Evolutionary conservation across 2,888 invertebrate species (phyloP).

Genomic region (Orthosia incerta): DNA sequence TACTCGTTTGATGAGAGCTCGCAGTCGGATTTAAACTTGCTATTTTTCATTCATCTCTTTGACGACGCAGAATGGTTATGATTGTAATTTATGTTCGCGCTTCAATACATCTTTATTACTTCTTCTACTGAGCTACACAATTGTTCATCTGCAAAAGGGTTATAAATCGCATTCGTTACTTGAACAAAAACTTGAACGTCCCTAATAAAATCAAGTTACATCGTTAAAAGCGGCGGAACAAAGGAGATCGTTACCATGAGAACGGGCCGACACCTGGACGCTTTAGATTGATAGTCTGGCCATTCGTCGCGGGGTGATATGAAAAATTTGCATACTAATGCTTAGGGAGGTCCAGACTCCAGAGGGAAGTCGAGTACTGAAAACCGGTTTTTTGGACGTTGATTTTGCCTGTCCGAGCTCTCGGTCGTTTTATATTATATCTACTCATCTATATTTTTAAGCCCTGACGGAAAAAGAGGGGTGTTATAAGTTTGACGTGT

Average conservation of each 20-base stretch:
- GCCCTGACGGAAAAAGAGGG: too few relatives aligned
- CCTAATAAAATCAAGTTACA: constrained; percentile 62
- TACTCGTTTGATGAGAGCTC: constrained; percentile 14
- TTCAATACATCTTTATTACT: constrained; percentile 27
- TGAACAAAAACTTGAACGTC: constrained; percentile 58
- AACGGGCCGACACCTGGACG: constrained; percentile 81
- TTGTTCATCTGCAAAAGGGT: constrained; percentile 62
- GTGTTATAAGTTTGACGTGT: too few relatives aligned
- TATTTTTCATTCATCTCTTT: constrained; percentile 32
- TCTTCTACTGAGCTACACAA: constrained; percentile 34
- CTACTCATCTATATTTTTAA: constrained; percentile 13
- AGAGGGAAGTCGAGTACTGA: constrained; percentile 73
- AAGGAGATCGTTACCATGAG: constrained; percentile 76
- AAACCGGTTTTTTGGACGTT: constrained; percentile 70
- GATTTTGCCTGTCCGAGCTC: constrained; percentile 20
- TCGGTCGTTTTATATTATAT: constrained; percentile 2
- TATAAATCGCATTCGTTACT: constrained; percentile 63
- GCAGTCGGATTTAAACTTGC: constrained; percentile 5
- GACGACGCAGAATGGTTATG: constrained; percentile 9
- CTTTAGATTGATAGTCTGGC: constrained; percentile 76
- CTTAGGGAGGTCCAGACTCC: constrained; percentile 73
- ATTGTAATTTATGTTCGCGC: constrained; percentile 47
- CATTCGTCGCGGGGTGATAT: constrained; percentile 76
- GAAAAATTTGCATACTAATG: constrained; percentile 86
- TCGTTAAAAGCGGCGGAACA: constrained; percentile 67